These are phyloP conservation scores for Probaryconus sp. DNA, from an alignment of 1,140 invertebrate genomes.

Conservation along the genomic window DNA sequence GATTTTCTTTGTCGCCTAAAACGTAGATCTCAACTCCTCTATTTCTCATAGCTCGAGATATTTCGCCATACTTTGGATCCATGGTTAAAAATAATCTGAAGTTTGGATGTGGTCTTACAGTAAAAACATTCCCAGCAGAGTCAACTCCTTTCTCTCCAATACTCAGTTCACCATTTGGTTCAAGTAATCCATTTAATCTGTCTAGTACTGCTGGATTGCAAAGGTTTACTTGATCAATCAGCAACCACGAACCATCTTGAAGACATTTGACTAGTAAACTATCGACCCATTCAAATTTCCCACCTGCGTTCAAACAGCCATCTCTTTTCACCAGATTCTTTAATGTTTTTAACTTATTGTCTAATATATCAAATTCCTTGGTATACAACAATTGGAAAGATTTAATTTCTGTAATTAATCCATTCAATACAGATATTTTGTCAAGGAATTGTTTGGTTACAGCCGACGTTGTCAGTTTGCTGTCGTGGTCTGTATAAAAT, in stretches of 20 bases:
- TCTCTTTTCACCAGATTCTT: conserved; percentile 75
- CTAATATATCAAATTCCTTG: conserved; percentile 72
- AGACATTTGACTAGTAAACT: conserved; percentile 94
- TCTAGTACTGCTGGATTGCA: conserved; percentile 98
- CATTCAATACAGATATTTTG: conserved; percentile 72
- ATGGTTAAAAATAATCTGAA: conserved; percentile 97
- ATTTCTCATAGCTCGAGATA: conserved; percentile 99
- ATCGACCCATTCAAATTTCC: conserved; percentile 98
- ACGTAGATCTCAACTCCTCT: conserved; percentile 96
- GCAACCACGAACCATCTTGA: conserved; percentile 91
- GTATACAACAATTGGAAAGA: conserved; percentile 21
- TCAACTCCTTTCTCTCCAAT: conserved; percentile 94
- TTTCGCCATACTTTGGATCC: conserved; percentile 95
- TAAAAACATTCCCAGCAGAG: conserved; percentile 83
- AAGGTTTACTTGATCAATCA: conserved; percentile 98
- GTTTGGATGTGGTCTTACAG: conserved; percentile 91
- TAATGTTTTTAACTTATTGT: conserved; percentile 69
- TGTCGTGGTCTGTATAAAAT: conserved; percentile 8
- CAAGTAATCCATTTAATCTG: conserved; percentile 95
- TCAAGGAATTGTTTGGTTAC: conserved; percentile 79
- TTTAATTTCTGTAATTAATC: conserved; percentile 64
- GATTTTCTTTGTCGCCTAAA: conserved; percentile 72
- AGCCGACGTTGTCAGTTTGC: conserved; percentile 73
- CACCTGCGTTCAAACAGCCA: conserved; percentile 84
- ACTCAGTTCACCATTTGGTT: conserved; percentile 92